A percentile compares a stretch with the other conserved stretches of the same genome.
phyloP scores from a whole-genome alignment of 2,797 vertebrate genomes.

The Gallirallus australis region DNA sequence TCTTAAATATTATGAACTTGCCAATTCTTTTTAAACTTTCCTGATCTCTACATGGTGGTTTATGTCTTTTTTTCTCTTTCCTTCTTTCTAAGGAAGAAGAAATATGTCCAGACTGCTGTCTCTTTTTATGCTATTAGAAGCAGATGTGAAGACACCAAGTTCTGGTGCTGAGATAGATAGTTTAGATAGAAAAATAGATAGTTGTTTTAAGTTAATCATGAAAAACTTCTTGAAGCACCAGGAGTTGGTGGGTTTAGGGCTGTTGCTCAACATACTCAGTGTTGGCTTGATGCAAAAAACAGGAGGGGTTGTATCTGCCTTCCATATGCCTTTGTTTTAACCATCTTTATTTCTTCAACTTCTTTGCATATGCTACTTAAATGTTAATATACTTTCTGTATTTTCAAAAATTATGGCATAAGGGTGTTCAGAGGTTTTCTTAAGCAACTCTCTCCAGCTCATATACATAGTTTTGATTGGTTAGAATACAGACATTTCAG shows the following conservation, averaged over 20 bases:
- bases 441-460: not conserved
- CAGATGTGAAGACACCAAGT: not conserved
- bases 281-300: not conserved
- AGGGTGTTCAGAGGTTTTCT: not conserved
- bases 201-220: not conserved
- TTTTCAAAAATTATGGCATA: not conserved
- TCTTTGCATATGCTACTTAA: not conserved
- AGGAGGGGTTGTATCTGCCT: not conserved
- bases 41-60: not conserved
- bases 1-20: not conserved
- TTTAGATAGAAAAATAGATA: not conserved
- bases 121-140: slow-evolving; percentile 1
- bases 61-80: not conserved
- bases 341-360: not conserved
- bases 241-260: not conserved
- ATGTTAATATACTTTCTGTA: not conserved
- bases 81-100: not conserved
- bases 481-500: not conserved
- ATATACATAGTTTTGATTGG: not conserved
- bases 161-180: not conserved
- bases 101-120: not conserved
- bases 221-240: not conserved
- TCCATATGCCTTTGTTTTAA: not conserved
- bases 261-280: not conserved
- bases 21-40: not conserved